phyloP scores from a whole-genome alignment of 2,113 vertebrate species.

The Psophia crepitans region DNA sequence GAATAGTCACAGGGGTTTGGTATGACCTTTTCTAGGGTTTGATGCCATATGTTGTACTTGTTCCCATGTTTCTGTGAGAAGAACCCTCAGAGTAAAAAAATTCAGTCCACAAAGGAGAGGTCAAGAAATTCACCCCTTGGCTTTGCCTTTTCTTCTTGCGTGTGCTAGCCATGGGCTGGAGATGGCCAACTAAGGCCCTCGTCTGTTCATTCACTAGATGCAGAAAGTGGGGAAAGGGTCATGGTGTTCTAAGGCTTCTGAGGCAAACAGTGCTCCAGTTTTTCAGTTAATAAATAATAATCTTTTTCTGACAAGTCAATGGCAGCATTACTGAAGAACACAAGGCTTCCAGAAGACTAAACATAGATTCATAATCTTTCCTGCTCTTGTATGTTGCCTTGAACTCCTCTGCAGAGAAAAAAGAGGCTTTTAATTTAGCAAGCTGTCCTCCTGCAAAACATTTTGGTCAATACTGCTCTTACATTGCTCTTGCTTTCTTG shows the following conservation, averaged over 20 bases:
- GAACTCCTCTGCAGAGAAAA: neutral
- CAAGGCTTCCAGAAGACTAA: neutral
- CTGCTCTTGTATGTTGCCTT: neutral
- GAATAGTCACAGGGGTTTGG: neutral
- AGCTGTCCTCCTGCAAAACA: neutral
- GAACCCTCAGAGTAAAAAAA: neutral
- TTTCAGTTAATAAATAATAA: neutral
- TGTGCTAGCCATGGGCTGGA: neutral
- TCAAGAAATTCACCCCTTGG: neutral
- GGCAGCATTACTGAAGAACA: neutral
- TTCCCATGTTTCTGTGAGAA: neutral
- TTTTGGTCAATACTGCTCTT: neutral
- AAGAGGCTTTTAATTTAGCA: neutral
- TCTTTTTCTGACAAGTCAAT: neutral
- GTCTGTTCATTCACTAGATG: neutral
- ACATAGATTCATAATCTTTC: neutral
- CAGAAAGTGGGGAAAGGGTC: neutral
- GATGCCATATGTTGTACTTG: neutral
- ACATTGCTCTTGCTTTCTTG: accelerated
- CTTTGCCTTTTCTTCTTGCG: neutral
- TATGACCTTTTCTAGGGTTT: neutral
- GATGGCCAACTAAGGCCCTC: neutral
- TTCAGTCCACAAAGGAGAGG: neutral
- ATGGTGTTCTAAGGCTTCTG: neutral
- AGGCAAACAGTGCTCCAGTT: neutral